These are phyloP conservation scores for Noctua janthe DNA, from an alignment of 2,888 invertebrate species.

Conservation along the genomic window DNA sequence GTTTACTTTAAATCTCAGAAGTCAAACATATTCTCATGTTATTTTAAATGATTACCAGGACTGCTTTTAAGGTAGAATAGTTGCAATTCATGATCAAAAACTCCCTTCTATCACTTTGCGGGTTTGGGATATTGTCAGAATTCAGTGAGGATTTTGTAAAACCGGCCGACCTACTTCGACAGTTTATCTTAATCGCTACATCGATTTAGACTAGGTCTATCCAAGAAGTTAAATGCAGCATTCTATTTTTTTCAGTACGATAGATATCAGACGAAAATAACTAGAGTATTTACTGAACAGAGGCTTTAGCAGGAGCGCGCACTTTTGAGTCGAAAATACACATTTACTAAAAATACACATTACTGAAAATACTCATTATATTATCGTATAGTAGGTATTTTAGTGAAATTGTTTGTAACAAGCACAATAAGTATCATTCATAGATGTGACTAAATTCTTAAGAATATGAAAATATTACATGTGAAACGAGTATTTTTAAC, in stretches of 20 bases:
- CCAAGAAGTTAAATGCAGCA: not conserved
- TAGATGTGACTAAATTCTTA: no score
- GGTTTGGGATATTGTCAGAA: conserved; percentile 4
- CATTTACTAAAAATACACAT: no score
- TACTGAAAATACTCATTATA: no score
- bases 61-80: not conserved
- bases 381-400: no score
- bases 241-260: not conserved
- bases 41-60: not conserved
- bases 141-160: not conserved
- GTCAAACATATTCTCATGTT: not conserved
- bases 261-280: not conserved
- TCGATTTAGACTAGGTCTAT: not conserved
- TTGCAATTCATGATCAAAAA: not conserved
- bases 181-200: not conserved
- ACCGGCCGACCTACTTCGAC: not conserved
- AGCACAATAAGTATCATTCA: no score
- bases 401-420: no score
- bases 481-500: no score
- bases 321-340: no score
- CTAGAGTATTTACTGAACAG: not conserved
- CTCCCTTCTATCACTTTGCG: not conserved
- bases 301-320: no score
- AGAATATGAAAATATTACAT: no score
- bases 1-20: not conserved